Evolutionary conservation across 2,797 vertebrate species (phyloP).

Genomic region (Sebastes taczanowskii): DNA sequence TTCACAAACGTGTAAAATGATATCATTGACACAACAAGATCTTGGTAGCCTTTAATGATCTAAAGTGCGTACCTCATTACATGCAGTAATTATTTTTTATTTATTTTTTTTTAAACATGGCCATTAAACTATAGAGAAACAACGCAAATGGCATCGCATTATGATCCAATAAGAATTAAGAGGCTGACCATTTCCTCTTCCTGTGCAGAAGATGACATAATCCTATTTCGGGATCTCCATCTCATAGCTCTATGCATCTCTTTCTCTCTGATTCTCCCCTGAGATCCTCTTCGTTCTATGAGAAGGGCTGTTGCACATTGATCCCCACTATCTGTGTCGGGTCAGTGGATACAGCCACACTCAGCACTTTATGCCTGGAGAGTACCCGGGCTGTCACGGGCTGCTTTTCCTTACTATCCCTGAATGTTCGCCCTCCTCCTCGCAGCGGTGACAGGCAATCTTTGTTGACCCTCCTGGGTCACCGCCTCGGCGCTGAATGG

Average conservation of each 20-base stretch:
- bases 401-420: slow-evolving; percentile 34
- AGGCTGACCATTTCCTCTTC: slow-evolving; percentile 72
- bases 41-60: slow-evolving; percentile 23
- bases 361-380: slow-evolving; percentile 66
- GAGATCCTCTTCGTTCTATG: slow-evolving; percentile 65
- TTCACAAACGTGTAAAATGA: slow-evolving; percentile 10
- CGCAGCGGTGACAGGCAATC: slow-evolving; percentile 43
- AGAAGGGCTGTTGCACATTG: slow-evolving; percentile 71
- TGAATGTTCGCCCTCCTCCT: slow-evolving; percentile 30
- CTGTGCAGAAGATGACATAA: slow-evolving; percentile 69
- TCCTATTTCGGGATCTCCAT: slow-evolving; percentile 68
- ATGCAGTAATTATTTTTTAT: slow-evolving; percentile 48
- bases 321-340: slow-evolving; percentile 74
- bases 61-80: slow-evolving; percentile 40
- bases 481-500: slow-evolving; percentile 20
- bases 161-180: slow-evolving; percentile 65
- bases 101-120: not conserved
- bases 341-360: slow-evolving; percentile 69
- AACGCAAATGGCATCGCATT: slow-evolving; percentile 64
- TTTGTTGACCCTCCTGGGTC: slow-evolving; percentile 37
- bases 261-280: slow-evolving; percentile 58
- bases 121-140: slow-evolving; percentile 61
- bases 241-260: slow-evolving; percentile 40
- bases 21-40: slow-evolving; percentile 13
- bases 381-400: slow-evolving; percentile 46